Percentiles rank a stretch among this genome's conserved stretches.
These are phyloP conservation scores for Xylocopa sonorina DNA, from an alignment of 1,140 invertebrate species.

Conservation along the genomic window DNA sequence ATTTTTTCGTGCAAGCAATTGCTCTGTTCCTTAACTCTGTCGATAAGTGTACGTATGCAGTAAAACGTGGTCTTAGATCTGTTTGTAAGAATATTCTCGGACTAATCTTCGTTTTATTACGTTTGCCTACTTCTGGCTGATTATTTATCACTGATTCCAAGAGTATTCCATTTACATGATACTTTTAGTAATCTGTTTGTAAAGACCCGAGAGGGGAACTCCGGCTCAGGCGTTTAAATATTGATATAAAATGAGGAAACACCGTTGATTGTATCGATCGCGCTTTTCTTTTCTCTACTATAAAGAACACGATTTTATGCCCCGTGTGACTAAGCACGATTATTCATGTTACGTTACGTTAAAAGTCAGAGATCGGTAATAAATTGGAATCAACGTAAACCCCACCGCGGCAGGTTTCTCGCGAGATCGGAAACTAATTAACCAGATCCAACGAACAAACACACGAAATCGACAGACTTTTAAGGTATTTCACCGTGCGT, in stretches of 20 bases:
- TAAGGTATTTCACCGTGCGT: not conserved
- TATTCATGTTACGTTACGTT: not conserved
- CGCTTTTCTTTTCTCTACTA: not conserved
- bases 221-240: not conserved
- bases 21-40: no score
- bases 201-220: not conserved
- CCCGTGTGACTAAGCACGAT: not conserved
- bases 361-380: not conserved
- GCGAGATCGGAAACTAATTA: not conserved
- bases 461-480: not conserved
- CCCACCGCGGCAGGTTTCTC: not conserved
- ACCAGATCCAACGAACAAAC: not conserved
- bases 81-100: not conserved
- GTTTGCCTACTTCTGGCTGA: not conserved
- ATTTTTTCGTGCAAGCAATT: no score
- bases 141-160: not conserved
- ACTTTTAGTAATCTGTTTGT: not conserved
- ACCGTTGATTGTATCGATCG: not conserved
- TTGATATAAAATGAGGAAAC: constrained; percentile 1
- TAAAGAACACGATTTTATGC: not conserved
- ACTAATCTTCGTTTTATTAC: not conserved
- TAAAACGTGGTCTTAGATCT: not conserved
- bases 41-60: not conserved
- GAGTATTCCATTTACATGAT: not conserved
- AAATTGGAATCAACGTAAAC: not conserved